Evolutionary conservation across 2,888 invertebrate species (phyloP), one percentile per base, ranked within the genome.

Genomic region (Andrena dorsata): DNA sequence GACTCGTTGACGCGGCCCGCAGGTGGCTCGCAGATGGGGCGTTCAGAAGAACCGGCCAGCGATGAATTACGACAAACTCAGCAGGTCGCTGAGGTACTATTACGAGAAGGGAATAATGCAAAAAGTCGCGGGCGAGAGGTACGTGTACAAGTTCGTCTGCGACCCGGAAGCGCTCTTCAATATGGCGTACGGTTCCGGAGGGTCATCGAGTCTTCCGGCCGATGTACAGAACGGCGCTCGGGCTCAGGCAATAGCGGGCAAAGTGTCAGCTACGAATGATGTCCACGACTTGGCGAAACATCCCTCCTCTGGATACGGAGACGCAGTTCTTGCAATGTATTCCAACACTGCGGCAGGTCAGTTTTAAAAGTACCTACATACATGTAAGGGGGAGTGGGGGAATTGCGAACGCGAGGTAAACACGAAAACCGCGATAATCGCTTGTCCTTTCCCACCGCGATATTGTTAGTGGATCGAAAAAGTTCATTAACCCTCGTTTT

Each of bases 21-120:
- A 98, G 98, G 98, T 98, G 84, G 99, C 98, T 2, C 95, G 98
- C 20, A 95, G 98, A 30, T 99, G 99, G 99, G 99, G 99, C 0
- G 96, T 98, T 5, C 98, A 98, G 94, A 99, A 99, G 94, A 99
- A 99, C 94, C 95, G 98, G 0, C 98, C 98, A 0, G 98, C 98
- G 0, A 99, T 99, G 99, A 99, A 99, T 94, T 99, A 99, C 93
- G 99, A 99, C 94, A 99, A 99, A 94, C 94, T 99, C 65, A 98
- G 98, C 53, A 95, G 99, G 7, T 98, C 98, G 0, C 95, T 99
- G 56, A 95, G 99, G n/a, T 99, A 99, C 91, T 99, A 99, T 93
- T 99, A 99, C 93, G 98, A 99, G 94, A 99, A 99, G 93, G 98
- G 98, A n/a, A 99, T 99, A 91, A 98, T 99, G 98, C 98, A 98